phyloP scores from a whole-genome alignment of 2,113 vertebrate species.

The Equus przewalskii region DNA sequence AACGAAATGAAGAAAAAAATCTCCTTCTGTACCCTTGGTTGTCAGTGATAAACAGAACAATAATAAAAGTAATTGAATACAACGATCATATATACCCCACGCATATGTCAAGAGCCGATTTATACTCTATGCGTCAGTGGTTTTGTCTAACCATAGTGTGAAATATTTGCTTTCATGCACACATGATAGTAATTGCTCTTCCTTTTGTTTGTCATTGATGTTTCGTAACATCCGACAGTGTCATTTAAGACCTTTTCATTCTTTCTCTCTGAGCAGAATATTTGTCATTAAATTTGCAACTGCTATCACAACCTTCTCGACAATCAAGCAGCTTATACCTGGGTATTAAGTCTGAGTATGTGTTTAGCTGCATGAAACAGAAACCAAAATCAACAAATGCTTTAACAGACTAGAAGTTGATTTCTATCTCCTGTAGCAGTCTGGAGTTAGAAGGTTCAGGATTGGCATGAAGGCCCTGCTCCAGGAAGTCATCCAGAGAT shows the following conservation, averaged over 20 bases:
- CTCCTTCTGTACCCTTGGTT: not conserved
- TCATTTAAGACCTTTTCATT: slow-evolving; percentile 50
- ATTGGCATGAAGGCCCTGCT: not conserved
- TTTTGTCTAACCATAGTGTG: slow-evolving; percentile 15
- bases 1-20: slow-evolving; percentile 44
- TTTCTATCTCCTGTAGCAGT: not conserved
- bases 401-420: not conserved
- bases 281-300: slow-evolving; percentile 59
- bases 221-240: slow-evolving; percentile 39
- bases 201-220: slow-evolving; percentile 51
- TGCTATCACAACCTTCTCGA: slow-evolving; percentile 15
- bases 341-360: not conserved
- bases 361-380: not conserved
- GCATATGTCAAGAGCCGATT: slow-evolving; percentile 25
- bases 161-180: slow-evolving; percentile 29
- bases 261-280: slow-evolving; percentile 46
- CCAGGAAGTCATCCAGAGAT: not conserved
- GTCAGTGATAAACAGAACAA: slow-evolving; percentile 65
- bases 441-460: not conserved
- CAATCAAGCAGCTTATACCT: not conserved
- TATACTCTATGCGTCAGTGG: not conserved
- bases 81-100: slow-evolving; percentile 43
- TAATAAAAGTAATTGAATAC: slow-evolving; percentile 60
- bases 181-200: slow-evolving; percentile 24
- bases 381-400: slow-evolving; percentile 1